Evolutionary conservation across 2,888 invertebrate genomes (phyloP).

Genomic region (Pseudococcus viburni): DNA sequence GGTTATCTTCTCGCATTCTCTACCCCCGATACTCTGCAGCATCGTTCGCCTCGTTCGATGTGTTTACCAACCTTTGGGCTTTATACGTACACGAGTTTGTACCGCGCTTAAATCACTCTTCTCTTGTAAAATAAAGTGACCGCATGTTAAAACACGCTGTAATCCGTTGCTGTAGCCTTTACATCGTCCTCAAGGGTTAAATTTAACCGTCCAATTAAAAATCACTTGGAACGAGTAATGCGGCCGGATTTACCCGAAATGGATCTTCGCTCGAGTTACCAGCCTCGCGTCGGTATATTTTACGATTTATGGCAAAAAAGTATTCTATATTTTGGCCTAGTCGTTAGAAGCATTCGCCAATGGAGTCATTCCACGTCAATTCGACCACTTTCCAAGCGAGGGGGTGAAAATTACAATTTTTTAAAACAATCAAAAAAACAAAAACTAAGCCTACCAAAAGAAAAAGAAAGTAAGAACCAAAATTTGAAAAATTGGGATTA

Average conservation of each 20-base stretch:
- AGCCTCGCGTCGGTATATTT: background rate
- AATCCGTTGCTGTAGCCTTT: background rate
- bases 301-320: background rate
- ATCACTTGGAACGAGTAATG: conserved; percentile 18
- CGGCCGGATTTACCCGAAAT: background rate
- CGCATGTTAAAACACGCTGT: conserved; percentile 21
- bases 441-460: too few species aligned
- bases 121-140: conserved; percentile 11
- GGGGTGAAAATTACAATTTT: too few species aligned
- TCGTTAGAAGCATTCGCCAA: too few species aligned
- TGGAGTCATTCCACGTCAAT: too few species aligned
- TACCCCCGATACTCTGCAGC: background rate
- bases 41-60: background rate
- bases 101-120: conserved; percentile 16
- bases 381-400: too few species aligned
- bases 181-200: conserved; percentile 14
- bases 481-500: too few species aligned
- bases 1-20: background rate
- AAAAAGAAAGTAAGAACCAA: too few species aligned
- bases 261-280: background rate
- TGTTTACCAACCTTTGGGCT: conserved; percentile 38
- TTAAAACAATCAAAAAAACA: too few species aligned
- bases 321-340: too few species aligned
- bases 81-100: background rate
- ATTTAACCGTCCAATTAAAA: conserved; percentile 44